phyloP scores from a whole-genome alignment of 1,140 invertebrate species.

The Drosophila orosa region DNA sequence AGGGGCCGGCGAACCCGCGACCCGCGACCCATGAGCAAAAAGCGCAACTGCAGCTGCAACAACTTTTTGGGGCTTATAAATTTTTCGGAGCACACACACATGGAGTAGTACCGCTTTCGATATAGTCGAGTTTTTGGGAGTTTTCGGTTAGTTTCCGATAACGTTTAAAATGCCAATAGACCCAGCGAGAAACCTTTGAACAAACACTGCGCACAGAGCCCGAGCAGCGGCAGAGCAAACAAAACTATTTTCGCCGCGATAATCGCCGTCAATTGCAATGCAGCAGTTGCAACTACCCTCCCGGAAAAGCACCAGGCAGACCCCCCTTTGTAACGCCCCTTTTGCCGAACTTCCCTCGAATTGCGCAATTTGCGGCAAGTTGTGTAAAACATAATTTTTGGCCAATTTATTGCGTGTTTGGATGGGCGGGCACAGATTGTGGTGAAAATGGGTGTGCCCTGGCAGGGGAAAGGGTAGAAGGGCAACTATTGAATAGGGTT shows the following conservation, averaged over 20 bases:
- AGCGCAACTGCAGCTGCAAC: conserved; percentile 72
- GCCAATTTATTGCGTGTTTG: conserved; percentile 76
- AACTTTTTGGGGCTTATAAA: conserved; percentile 74
- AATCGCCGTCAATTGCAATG: conserved; percentile 80
- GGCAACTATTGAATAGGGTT: background rate
- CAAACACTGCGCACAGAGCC: conserved; percentile 52
- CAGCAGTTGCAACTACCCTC: conserved; percentile 47
- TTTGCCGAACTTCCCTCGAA: conserved; percentile 48
- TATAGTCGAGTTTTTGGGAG: conserved; percentile 70
- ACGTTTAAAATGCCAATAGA: conserved; percentile 79
- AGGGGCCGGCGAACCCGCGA: conserved; percentile 11
- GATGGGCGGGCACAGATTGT: conserved; percentile 42
- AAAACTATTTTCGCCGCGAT: conserved; percentile 75
- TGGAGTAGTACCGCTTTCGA: conserved; percentile 31
- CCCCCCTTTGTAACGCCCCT: background rate
- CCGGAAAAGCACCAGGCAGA: background rate
- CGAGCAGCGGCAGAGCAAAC: conserved; percentile 53
- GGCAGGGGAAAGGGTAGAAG: background rate
- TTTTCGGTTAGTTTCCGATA: conserved; percentile 77
- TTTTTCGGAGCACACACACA: conserved; percentile 47
- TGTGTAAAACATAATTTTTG: conserved; percentile 78
- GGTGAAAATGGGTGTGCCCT: conserved; percentile 10
- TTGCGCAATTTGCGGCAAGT: conserved; percentile 78
- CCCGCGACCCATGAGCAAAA: conserved; percentile 46
- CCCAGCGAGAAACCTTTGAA: conserved; percentile 52